Percentiles rank a stretch among this genome's conserved stretches.
Conservation (phyloP, 2,888 invertebrate species). For the Diaperis boleti region DNA sequence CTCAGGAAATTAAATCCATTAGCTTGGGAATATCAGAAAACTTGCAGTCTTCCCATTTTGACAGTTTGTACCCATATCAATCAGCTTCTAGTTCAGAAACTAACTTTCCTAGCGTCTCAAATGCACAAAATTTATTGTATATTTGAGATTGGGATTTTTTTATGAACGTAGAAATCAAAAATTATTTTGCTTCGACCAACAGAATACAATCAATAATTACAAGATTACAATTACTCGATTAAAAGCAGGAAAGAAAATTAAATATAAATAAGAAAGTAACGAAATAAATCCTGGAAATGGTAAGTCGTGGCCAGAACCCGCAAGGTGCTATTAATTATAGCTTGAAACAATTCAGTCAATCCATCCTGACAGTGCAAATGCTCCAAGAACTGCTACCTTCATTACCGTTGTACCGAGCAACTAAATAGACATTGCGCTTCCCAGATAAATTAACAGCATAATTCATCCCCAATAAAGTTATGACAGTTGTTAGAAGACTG, state of each 20-base stretch:
- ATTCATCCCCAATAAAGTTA: slow-evolving; percentile 27
- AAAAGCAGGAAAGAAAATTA: too few species aligned
- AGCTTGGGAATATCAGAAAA: background rate
- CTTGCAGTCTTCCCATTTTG: too few species aligned
- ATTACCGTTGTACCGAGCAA: too few species aligned
- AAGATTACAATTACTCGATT: background rate
- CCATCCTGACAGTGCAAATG: too few species aligned
- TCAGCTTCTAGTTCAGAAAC: background rate
- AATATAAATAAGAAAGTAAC: too few species aligned
- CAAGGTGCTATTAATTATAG: too few species aligned
- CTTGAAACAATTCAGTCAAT: too few species aligned
- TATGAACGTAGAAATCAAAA: background rate
- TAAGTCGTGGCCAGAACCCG: too few species aligned
- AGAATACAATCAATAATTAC: background rate
- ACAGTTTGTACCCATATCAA: too few species aligned
- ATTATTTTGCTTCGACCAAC: background rate
- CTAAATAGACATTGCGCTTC: background rate
- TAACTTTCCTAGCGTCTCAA: background rate
- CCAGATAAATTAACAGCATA: slow-evolving; percentile 11
- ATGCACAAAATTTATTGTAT: too few species aligned
- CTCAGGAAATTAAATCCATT: background rate
- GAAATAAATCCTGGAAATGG: too few species aligned
- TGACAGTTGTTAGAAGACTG: slow-evolving; percentile 29
- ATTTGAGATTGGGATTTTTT: background rate
- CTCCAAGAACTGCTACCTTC: too few species aligned